A percentile compares a stretch with the other conserved stretches of the same genome.
Evolutionary conservation across 2,113 vertebrate species (phyloP).

Genomic region (Trogon melanurus): DNA sequence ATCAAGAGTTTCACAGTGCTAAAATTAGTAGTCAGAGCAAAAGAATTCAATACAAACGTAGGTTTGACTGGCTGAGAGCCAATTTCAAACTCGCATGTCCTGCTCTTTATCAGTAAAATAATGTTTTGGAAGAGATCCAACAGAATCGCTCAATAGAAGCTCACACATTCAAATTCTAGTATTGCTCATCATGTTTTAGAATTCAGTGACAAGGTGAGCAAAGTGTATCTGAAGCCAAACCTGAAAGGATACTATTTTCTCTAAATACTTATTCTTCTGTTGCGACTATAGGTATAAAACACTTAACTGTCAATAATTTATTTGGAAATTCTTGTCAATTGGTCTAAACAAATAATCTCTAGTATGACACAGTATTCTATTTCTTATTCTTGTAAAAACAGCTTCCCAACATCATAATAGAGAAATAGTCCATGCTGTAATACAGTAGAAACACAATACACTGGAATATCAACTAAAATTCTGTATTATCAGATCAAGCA

Average conservation of each 20-base stretch:
- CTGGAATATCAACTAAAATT: neutral
- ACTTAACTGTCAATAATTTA: slow-evolving; percentile 44
- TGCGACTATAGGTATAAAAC: slow-evolving; percentile 34
- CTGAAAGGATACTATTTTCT: slow-evolving; percentile 27
- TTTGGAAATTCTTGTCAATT: neutral
- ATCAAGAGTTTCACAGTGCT: slow-evolving; percentile 50
- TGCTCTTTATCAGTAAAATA: slow-evolving; percentile 43
- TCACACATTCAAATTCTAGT: slow-evolving; percentile 37
- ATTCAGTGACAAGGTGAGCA: slow-evolving; percentile 58
- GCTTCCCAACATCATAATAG: neutral
- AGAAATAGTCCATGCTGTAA: neutral
- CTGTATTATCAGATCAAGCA: neutral
- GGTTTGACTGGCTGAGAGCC: neutral
- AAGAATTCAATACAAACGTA: slow-evolving; percentile 19
- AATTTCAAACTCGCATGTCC: slow-evolving; percentile 35
- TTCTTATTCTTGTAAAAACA: neutral
- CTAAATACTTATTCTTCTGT: slow-evolving; percentile 34
- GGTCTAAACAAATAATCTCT: slow-evolving; percentile 40
- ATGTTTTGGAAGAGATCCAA: slow-evolving; percentile 57
- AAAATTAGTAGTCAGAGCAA: slow-evolving; percentile 60
- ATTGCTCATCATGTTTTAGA: slow-evolving; percentile 33
- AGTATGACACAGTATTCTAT: neutral
- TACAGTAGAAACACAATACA: neutral
- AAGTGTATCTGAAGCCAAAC: slow-evolving; percentile 14
- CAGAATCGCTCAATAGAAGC: neutral